A percentile compares a stretch with the other conserved stretches of the same genome.
Evolutionary conservation across 2,888 invertebrate genomes (phyloP).

Genomic region (Argyresthia goedartella): DNA sequence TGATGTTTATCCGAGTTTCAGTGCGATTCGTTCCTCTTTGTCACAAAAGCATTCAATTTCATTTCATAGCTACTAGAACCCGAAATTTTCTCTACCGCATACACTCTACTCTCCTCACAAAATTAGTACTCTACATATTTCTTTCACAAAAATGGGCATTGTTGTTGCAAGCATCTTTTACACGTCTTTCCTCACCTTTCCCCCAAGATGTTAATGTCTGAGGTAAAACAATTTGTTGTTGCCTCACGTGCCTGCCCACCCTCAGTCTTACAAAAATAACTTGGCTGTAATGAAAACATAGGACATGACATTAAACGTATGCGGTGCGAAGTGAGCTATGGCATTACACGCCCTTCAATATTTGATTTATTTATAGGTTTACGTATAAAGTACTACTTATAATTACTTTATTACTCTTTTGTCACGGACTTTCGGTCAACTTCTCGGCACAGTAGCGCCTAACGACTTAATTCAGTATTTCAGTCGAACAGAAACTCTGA

Average conservation of each 20-base stretch:
- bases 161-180: background rate
- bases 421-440: background rate
- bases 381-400: background rate
- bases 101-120: too few species aligned
- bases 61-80: too few species aligned
- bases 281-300: conserved; percentile 39
- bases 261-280: conserved; percentile 40
- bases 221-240: conserved; percentile 14
- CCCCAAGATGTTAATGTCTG: conserved; percentile 3
- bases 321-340: conserved; percentile 53
- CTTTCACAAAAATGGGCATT: background rate
- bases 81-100: too few species aligned
- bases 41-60: too few species aligned
- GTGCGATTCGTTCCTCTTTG: too few species aligned
- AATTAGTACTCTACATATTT: too few species aligned
- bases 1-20: too few species aligned
- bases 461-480: too few species aligned
- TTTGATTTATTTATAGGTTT: conserved; percentile 40
- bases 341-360: conserved; percentile 44
- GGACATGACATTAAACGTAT: conserved; percentile 55
- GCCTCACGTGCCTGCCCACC: conserved; percentile 17
- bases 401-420: background rate
- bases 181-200: background rate
- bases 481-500: background rate
- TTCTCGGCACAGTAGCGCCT: too few species aligned